phyloP scores from a whole-genome alignment of 1,140 invertebrate species.

The Drosophila miranda region DNA sequence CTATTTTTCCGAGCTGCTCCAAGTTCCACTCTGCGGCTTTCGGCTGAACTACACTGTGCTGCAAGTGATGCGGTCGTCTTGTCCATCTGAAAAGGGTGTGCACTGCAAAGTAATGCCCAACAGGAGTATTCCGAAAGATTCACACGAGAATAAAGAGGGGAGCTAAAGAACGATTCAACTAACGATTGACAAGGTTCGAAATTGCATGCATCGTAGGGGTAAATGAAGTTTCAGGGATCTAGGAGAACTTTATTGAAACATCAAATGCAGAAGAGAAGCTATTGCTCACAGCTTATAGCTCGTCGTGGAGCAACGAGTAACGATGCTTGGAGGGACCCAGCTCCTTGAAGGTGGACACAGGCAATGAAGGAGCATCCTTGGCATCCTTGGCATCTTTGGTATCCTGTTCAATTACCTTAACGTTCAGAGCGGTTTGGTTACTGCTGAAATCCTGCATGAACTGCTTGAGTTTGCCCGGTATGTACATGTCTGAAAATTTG shows the following conservation, averaged over 20 bases:
- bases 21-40: constrained; percentile 12
- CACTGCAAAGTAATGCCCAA: too few species aligned
- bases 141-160: neutral
- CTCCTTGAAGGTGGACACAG: constrained; percentile 51
- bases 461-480: constrained; percentile 32
- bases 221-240: constrained; percentile 56
- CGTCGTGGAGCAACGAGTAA: constrained; percentile 61
- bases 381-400: too few species aligned
- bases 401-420: neutral
- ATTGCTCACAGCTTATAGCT: constrained; percentile 65
- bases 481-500: constrained; percentile 40
- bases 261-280: constrained; percentile 17
- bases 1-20: constrained; percentile 41
- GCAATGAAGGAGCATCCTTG: too few species aligned
- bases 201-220: neutral
- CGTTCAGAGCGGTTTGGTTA: neutral
- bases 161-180: too few species aligned
- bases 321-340: constrained; percentile 63
- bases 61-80: neutral
- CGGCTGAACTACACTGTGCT: constrained; percentile 4
- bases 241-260: constrained; percentile 61
- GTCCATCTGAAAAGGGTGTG: too few species aligned
- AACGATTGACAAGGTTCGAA: too few species aligned
- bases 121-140: constrained; percentile 14
- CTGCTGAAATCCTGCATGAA: constrained; percentile 37